Conservation (phyloP, 2,797 vertebrate species). For the Mus caroli region DNA sequence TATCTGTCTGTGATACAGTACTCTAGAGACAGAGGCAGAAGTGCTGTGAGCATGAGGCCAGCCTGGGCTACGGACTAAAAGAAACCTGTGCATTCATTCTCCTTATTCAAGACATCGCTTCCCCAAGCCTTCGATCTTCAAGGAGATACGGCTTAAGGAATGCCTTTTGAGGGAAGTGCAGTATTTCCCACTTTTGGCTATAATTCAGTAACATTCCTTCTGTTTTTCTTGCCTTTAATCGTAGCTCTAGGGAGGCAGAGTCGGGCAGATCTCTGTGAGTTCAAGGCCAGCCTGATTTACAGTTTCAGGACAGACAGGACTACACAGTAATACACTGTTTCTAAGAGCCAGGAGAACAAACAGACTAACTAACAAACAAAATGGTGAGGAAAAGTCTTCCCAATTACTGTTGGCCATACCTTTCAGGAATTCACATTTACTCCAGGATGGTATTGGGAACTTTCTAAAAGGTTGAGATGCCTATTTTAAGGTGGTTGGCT, state of each 20-base stretch:
- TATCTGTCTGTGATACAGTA: not conserved
- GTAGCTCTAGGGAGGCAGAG: not conserved
- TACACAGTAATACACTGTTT: not conserved
- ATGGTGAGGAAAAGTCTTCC: not conserved
- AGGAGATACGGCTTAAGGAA: not conserved
- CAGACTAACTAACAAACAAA: not conserved
- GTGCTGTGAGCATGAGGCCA: not conserved
- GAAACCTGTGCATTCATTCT: not conserved
- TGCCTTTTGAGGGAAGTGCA: conserved; percentile 61
- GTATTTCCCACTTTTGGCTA: conserved; percentile 61
- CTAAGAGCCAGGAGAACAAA: not conserved
- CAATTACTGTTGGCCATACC: not conserved
- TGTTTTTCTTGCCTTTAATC: conserved; percentile 57
- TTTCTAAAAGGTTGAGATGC: conserved; percentile 31
- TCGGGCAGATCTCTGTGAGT: not conserved
- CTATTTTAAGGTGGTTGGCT: conserved; percentile 25
- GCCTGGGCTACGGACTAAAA: not conserved
- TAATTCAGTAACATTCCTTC: conserved; percentile 6
- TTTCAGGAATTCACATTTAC: conserved; percentile 28
- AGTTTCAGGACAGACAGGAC: not conserved
- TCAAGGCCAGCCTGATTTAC: not conserved
- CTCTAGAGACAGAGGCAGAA: not conserved
- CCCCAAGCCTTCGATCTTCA: not conserved
- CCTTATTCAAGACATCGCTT: not conserved
- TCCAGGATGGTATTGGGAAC: not conserved